Evolutionary conservation across 2,113 vertebrate genomes (phyloP).

Genomic region (Salvelinus alpinus): DNA sequence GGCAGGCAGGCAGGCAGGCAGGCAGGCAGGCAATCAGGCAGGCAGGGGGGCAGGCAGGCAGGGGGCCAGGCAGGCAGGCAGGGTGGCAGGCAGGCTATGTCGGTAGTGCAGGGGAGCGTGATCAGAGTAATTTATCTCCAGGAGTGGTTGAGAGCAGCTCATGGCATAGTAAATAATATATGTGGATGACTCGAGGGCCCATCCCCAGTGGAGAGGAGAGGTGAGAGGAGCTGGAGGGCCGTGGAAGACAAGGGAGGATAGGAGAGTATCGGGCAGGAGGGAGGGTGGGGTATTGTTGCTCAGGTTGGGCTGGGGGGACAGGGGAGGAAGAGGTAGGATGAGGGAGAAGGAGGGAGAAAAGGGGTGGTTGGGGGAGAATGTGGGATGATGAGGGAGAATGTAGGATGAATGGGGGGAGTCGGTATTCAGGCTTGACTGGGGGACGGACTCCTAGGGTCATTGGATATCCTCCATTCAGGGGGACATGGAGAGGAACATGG

Average conservation of each 20-base stretch:
- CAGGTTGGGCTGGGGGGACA: background rate
- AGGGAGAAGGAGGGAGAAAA: background rate
- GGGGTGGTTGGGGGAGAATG: background rate
- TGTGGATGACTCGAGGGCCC: slow-evolving; percentile 19
- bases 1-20: too few relatives aligned
- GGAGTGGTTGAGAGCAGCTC: slow-evolving; percentile 11
- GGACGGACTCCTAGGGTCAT: slow-evolving; percentile 5
- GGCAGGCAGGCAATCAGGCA: too few relatives aligned
- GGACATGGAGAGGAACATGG: background rate
- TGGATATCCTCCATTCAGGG: slow-evolving; percentile 18
- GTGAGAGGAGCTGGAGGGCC: background rate
- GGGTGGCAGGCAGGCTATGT: slow-evolving; percentile 2
- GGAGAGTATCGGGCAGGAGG: background rate
- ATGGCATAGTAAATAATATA: slow-evolving; percentile 23
- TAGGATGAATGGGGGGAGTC: background rate
- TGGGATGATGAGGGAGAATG: background rate
- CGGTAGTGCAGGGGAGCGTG: slow-evolving; percentile 26
- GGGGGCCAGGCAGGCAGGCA: too few relatives aligned
- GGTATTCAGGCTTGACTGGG: slow-evolving; percentile 29
- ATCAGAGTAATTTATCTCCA: slow-evolving; percentile 40
- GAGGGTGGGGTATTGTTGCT: slow-evolving; percentile 2
- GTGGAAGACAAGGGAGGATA: background rate
- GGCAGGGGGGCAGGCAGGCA: too few relatives aligned
- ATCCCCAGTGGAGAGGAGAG: background rate
- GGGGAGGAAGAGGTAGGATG: background rate